Percentiles rank a stretch among this genome's conserved stretches.
These are phyloP conservation scores for Berghia stephanieae DNA, from an alignment of 1,140 invertebrate species.

Conservation along the genomic window DNA sequence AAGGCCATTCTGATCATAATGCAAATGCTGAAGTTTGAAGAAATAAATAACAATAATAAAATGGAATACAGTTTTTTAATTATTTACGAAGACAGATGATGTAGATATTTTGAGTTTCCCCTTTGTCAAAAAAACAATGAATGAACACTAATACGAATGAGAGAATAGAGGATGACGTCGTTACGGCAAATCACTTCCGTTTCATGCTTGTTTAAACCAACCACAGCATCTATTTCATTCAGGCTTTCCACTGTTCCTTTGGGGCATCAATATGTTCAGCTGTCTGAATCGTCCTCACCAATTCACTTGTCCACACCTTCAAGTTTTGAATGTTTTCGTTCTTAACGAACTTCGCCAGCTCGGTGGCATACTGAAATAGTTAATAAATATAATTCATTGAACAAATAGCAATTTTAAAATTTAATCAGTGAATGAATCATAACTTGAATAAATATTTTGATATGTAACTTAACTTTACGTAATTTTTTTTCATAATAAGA, in stretches of 20 bases:
- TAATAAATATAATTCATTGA: not conserved
- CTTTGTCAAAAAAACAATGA: too few species aligned
- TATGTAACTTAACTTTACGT: not conserved
- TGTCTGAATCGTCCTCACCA: conserved; percentile 95
- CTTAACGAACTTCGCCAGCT: conserved; percentile 85
- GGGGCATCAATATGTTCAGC: conserved; percentile 88
- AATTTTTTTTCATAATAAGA: not conserved
- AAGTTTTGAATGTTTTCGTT: conserved; percentile 79
- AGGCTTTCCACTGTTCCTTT: conserved; percentile 96
- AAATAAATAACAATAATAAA: too few species aligned
- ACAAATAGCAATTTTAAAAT: not conserved
- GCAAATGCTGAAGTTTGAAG: too few species aligned
- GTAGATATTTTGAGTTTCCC: too few species aligned
- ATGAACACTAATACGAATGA: too few species aligned
- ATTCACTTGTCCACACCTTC: conserved; percentile 97
- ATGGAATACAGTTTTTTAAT: too few species aligned
- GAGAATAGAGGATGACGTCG: too few species aligned
- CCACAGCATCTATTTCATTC: conserved; percentile 98
- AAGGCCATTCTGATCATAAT: too few species aligned
- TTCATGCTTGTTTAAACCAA: too few species aligned
- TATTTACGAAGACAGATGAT: too few species aligned
- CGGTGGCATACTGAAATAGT: conserved; percentile 77
- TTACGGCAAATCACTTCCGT: too few species aligned
- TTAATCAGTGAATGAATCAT: not conserved
- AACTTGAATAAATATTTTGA: not conserved